Evolutionary conservation across 2,888 invertebrate genomes (phyloP).

Genomic region (Rotaria sp.): DNA sequence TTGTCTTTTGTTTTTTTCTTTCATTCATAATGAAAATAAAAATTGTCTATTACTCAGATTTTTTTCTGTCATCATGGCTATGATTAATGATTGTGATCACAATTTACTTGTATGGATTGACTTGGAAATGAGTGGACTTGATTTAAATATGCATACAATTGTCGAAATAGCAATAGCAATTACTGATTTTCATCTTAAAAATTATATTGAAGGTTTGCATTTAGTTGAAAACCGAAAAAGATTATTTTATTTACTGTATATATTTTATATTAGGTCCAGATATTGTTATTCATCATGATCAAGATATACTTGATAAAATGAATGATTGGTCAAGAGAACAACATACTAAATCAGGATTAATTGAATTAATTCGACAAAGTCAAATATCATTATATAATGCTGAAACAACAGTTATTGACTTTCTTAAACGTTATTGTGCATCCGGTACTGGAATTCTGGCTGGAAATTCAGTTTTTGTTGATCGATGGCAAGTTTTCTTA

Average conservation of each 20-base stretch:
- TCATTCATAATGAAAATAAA: neutral
- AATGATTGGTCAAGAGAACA: slow-evolving; percentile 72
- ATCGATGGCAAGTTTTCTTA: slow-evolving; percentile 59
- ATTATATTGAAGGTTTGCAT: slow-evolving; percentile 32
- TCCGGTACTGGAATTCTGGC: slow-evolving; percentile 60
- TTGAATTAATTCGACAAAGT: slow-evolving; percentile 67
- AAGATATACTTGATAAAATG: slow-evolving; percentile 69
- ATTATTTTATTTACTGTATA: neutral
- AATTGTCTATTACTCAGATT: neutral
- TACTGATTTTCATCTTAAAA: slow-evolving; percentile 58
- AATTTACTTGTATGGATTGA: slow-evolving; percentile 38
- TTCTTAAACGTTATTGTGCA: slow-evolving; percentile 62
- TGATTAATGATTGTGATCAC: neutral
- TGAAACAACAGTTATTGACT: slow-evolving; percentile 66
- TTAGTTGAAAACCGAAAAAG: neutral
- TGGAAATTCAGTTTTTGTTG: slow-evolving; percentile 80
- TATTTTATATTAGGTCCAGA: slow-evolving; percentile 29
- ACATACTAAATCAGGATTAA: slow-evolving; percentile 76
- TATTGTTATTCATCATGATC: slow-evolving; percentile 54
- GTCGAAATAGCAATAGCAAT: slow-evolving; percentile 81
- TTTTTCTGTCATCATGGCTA: neutral
- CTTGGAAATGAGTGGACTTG: slow-evolving; percentile 74
- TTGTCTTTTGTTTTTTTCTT: neutral
- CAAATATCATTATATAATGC: slow-evolving; percentile 64
- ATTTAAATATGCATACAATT: slow-evolving; percentile 66